Percentiles rank a stretch among this genome's conserved stretches.
Conservation (phyloP, 2,797 vertebrate genomes). For the Hyperoplus immaculatus region DNA sequence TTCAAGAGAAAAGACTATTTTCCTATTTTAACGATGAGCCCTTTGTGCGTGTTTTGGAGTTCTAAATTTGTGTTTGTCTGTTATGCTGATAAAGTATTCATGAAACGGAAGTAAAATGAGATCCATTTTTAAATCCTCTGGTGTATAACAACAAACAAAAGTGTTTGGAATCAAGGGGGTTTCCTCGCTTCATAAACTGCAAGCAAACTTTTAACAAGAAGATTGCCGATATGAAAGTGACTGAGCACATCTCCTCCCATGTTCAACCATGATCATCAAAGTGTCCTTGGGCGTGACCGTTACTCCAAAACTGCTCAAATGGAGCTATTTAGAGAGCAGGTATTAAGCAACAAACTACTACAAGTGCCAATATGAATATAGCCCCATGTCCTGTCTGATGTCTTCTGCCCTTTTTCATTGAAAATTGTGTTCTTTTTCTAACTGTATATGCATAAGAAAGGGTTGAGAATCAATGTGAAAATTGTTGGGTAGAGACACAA, state of each 20-base stretch:
- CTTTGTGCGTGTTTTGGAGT: conserved; percentile 9
- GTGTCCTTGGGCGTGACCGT: conserved; percentile 2
- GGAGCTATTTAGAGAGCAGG: conserved; percentile 18
- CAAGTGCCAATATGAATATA: conserved; percentile 13
- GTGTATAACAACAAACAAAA: conserved; percentile 14
- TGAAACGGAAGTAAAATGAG: conserved; percentile 18
- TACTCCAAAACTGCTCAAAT: conserved; percentile 20
- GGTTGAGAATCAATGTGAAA: conserved; percentile 4
- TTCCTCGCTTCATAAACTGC: conserved; percentile 23
- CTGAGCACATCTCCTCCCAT: conserved; percentile 25
- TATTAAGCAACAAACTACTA: background rate
- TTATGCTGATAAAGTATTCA: conserved; percentile 27
- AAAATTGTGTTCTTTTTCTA: background rate
- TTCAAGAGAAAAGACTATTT: conserved; percentile 23
- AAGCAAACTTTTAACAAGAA: conserved; percentile 25
- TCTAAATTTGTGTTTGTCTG: conserved; percentile 23
- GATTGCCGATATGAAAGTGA: conserved; percentile 26
- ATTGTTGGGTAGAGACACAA: conserved; percentile 3
- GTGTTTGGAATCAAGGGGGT: background rate
- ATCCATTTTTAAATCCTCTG: conserved; percentile 16
- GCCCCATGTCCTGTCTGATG: background rate
- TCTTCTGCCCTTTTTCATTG: background rate
- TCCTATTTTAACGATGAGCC: conserved; percentile 30
- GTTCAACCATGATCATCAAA: conserved; percentile 30
- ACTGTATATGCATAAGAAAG: background rate